These are phyloP conservation scores for Charaxes varanes DNA, from an alignment of 1,140 invertebrate species.

Conservation along the genomic window DNA sequence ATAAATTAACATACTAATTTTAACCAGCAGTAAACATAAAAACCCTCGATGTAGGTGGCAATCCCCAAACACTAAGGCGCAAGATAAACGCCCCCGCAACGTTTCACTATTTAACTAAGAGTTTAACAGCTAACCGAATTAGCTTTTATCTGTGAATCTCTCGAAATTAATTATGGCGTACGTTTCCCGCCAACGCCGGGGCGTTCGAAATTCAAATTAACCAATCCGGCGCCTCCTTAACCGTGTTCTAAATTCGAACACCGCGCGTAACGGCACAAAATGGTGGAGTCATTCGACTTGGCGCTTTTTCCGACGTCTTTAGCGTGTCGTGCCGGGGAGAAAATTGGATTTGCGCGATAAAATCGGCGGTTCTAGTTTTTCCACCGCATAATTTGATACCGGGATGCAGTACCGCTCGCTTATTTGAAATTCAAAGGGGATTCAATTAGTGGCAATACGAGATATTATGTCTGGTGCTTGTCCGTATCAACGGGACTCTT, in stretches of 20 bases:
- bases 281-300: slow-evolving; percentile 69
- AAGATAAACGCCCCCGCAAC: slow-evolving; percentile 46
- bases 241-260: slow-evolving; percentile 58
- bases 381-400: slow-evolving; percentile 50
- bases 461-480: slow-evolving; percentile 11
- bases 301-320: slow-evolving; percentile 67
- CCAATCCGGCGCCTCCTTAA: slow-evolving; percentile 71
- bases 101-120: slow-evolving; percentile 20
- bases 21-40: slow-evolving; percentile 4
- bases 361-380: slow-evolving; percentile 38
- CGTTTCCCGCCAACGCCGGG: slow-evolving; percentile 16
- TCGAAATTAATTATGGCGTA: slow-evolving; percentile 32
- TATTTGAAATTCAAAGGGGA: slow-evolving; percentile 62
- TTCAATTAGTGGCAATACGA: slow-evolving; percentile 45
- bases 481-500: slow-evolving; percentile 5
- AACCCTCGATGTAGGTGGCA: slow-evolving; percentile 12
- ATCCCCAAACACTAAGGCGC: slow-evolving; percentile 18
- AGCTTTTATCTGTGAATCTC: slow-evolving; percentile 31
- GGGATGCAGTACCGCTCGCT: slow-evolving; percentile 39
- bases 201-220: slow-evolving; percentile 69
- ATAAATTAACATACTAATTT: background rate
- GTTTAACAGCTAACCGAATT: slow-evolving; percentile 31
- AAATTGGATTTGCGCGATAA: slow-evolving; percentile 71
- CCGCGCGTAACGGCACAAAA: slow-evolving; percentile 61
- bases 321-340: slow-evolving; percentile 50